phyloP scores from a whole-genome alignment of 1,140 invertebrate genomes.

The Zaprionus davidi region DNA sequence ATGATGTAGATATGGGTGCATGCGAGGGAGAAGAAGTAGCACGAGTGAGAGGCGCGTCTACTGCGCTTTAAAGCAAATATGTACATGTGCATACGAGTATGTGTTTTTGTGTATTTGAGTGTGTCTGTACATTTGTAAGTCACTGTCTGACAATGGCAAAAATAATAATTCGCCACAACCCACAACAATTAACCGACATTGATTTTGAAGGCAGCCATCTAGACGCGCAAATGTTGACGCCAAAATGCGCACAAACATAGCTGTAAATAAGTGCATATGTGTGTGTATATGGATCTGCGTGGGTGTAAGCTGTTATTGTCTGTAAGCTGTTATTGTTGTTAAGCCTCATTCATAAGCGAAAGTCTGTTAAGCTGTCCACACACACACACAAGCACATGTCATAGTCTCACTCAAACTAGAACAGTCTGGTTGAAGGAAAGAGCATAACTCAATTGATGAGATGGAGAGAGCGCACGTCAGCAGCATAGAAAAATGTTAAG shows the following conservation, averaged over 20 bases:
- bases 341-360: slow-evolving; percentile 35
- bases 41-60: slow-evolving; percentile 35
- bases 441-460: neutral
- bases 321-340: slow-evolving; percentile 31
- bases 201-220: slow-evolving; percentile 66
- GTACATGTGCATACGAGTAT: neutral
- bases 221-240: slow-evolving; percentile 23
- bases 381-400: slow-evolving; percentile 10
- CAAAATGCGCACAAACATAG: neutral
- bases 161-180: slow-evolving; percentile 56
- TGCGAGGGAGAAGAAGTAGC: slow-evolving; percentile 4
- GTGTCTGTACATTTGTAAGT: slow-evolving; percentile 22
- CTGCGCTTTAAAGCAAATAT: slow-evolving; percentile 11
- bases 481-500: slow-evolving; percentile 46
- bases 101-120: neutral
- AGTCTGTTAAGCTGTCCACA: slow-evolving; percentile 25
- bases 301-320: slow-evolving; percentile 32
- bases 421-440: slow-evolving; percentile 3
- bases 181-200: slow-evolving; percentile 69
- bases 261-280: slow-evolving; percentile 21
- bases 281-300: slow-evolving; percentile 11
- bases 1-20: neutral
- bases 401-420: slow-evolving; percentile 37
- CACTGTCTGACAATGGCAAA: slow-evolving; percentile 28
- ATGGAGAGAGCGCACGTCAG: neutral